A percentile compares a stretch with the other conserved stretches of the same genome.
Evolutionary conservation across 2,113 vertebrate species (phyloP).

Genomic region (Atrichornis clamosus): DNA sequence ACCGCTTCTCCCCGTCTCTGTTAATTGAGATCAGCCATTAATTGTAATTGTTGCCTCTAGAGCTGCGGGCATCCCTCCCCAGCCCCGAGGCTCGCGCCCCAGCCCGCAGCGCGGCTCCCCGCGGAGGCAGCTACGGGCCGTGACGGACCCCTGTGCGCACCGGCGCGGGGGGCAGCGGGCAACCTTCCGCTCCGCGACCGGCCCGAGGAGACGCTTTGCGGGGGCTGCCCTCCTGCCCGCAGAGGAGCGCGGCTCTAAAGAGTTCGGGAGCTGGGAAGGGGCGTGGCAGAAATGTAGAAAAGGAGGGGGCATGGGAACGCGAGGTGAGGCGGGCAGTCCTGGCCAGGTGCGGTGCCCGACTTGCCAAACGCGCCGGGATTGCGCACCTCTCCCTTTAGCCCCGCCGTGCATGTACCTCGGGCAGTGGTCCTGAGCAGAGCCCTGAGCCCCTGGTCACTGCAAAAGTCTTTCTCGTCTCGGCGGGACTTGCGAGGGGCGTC

Average conservation of each 20-base stretch:
- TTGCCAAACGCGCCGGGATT: not conserved
- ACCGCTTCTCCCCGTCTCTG: not conserved
- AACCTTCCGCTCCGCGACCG: not conserved
- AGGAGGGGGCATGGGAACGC: not conserved
- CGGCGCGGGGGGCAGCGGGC: not conserved
- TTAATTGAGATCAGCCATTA: conserved; percentile 26
- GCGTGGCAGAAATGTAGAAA: not conserved
- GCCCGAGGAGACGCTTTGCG: not conserved
- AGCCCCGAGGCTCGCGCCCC: not conserved
- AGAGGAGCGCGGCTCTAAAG: not conserved
- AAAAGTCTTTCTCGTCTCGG: too few species aligned
- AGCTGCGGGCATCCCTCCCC: not conserved
- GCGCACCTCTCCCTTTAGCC: not conserved
- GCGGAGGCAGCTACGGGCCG: not conserved
- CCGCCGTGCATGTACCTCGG: not conserved
- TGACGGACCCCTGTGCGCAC: not conserved
- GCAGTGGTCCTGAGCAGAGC: not conserved
- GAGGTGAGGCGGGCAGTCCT: not conserved
- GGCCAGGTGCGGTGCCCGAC: too few species aligned
- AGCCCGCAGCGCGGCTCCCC: not conserved
- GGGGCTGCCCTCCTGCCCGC: not conserved
- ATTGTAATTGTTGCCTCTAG: not conserved
- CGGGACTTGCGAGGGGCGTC: not conserved
- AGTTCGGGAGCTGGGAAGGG: not conserved
- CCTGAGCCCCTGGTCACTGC: too few species aligned